Conservation (phyloP, 2,888 invertebrate species). For the Ophion slaviceki region DNA sequence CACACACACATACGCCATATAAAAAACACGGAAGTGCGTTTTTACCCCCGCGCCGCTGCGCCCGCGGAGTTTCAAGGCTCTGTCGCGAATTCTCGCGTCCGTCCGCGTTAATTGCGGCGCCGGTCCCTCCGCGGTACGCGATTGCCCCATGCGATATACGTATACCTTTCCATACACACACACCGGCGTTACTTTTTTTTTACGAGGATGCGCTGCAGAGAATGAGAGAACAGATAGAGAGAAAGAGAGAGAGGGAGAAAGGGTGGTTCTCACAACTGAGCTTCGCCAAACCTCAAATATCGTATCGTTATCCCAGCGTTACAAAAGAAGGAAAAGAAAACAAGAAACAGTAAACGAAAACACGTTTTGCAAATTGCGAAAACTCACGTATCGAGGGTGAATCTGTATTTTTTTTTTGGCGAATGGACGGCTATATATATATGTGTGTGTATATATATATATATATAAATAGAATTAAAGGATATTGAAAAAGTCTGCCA, state of each 20-base stretch:
- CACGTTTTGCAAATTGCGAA: conserved; percentile 18
- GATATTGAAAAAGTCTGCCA: too few relatives aligned
- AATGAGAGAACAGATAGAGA: not conserved
- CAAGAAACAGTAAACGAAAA: conserved; percentile 6
- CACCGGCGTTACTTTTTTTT: conserved; percentile 12
- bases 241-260: conserved; percentile 7
- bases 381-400: conserved; percentile 6
- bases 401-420: not conserved
- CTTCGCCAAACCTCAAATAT: conserved; percentile 11
- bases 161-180: not conserved
- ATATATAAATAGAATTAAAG: too few relatives aligned
- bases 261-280: conserved; percentile 8
- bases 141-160: conserved; percentile 31
- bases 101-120: conserved; percentile 67
- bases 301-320: conserved; percentile 28
- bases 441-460: too few relatives aligned
- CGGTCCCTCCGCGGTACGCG: conserved; percentile 53
- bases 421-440: not conserved
- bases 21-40: conserved; percentile 60
- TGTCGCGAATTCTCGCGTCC: conserved; percentile 52
- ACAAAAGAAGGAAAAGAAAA: conserved; percentile 12
- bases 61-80: conserved; percentile 11
- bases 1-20: not conserved
- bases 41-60: conserved; percentile 39
- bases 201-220: conserved; percentile 7